Conservation (phyloP, 2,888 invertebrate species). For the Buathra laborator region DNA sequence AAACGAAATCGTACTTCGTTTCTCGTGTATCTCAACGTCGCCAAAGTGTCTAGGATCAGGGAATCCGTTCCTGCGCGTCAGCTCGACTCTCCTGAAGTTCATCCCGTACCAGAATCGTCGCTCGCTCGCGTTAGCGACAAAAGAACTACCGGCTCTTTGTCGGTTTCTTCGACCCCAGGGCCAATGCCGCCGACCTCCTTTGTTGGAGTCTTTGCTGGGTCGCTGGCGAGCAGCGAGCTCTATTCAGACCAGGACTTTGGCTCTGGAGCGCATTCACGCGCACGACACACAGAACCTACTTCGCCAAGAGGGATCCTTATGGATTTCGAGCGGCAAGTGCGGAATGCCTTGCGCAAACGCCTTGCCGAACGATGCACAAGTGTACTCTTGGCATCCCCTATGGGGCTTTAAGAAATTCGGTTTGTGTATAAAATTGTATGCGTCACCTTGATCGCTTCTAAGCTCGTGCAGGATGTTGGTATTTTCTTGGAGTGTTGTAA, state of each 20-base stretch:
- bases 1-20: background rate
- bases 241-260: conserved; percentile 59
- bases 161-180: conserved; percentile 81
- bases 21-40: background rate
- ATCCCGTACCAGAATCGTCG: conserved; percentile 64
- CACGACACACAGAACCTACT: conserved; percentile 62
- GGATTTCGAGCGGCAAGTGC: conserved; percentile 80
- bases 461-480: background rate
- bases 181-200: conserved; percentile 75
- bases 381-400: conserved; percentile 70
- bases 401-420: conserved; percentile 20
- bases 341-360: conserved; percentile 83
- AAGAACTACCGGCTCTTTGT: conserved; percentile 81
- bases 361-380: conserved; percentile 76
- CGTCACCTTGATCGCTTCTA: background rate
- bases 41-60: conserved; percentile 20
- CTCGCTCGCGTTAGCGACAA: conserved; percentile 74
- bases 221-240: conserved; percentile 18
- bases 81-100: conserved; percentile 75
- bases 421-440: background rate
- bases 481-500: too few species aligned
- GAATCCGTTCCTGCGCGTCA: conserved; percentile 80
- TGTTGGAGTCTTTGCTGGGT: conserved; percentile 63
- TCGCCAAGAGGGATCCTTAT: conserved; percentile 45
- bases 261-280: conserved; percentile 78